Conservation (phyloP, 2,888 invertebrate genomes). For the Tetramorium bicarinatum region DNA sequence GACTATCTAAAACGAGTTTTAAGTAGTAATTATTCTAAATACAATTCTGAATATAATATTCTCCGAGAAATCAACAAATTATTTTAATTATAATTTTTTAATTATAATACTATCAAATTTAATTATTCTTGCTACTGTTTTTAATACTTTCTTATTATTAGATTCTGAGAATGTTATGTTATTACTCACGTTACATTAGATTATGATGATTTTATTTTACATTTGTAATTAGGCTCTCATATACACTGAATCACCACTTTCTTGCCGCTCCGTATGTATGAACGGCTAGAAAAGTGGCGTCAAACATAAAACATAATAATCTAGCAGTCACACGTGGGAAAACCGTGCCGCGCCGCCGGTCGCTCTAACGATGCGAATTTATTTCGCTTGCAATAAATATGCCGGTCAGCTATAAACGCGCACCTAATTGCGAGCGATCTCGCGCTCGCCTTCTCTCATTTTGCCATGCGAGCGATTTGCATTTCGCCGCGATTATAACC, state of each 20-base stretch:
- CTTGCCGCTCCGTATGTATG: not conserved
- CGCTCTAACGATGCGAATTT: slow-evolving; percentile 69
- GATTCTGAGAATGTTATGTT: not conserved
- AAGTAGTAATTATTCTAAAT: not conserved
- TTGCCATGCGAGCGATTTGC: slow-evolving; percentile 67
- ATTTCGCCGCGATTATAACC: slow-evolving; percentile 72
- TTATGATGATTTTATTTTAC: not conserved
- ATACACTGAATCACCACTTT: not conserved
- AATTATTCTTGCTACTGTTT: not conserved
- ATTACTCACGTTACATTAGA: not conserved
- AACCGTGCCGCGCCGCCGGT: slow-evolving; percentile 49
- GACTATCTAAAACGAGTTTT: not conserved
- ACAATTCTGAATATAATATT: not conserved
- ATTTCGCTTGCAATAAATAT: slow-evolving; percentile 68
- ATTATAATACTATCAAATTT: not conserved
- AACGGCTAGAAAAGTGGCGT: not conserved
- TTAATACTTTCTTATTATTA: not conserved
- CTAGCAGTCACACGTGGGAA: slow-evolving; percentile 49
- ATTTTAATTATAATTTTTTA: not conserved
- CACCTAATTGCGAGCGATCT: slow-evolving; percentile 66
- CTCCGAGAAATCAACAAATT: not conserved
- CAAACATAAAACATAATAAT: slow-evolving; percentile 8
- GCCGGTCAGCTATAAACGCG: slow-evolving; percentile 64
- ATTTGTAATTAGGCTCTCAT: not conserved
- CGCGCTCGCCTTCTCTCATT: slow-evolving; percentile 49